phyloP scores from a whole-genome alignment of 2,888 invertebrate genomes.

The Tetragonula carbonaria region DNA sequence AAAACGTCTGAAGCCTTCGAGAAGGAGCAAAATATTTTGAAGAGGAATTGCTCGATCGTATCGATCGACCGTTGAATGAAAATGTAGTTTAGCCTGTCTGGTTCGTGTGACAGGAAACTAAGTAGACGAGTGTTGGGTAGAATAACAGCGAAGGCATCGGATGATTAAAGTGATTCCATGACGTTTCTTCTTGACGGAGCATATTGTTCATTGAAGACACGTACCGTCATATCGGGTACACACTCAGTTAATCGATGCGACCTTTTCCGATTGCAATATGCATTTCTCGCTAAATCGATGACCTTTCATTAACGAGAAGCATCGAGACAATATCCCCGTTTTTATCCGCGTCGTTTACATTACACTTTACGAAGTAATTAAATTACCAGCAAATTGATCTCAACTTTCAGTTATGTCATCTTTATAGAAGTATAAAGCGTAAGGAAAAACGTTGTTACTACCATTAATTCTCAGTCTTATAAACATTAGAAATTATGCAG shows the following conservation, averaged over 20 bases:
- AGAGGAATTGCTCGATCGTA: background rate
- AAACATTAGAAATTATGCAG: no score
- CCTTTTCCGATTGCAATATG: background rate
- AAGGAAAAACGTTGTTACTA: no score
- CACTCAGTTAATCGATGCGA: background rate
- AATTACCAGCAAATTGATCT: no score
- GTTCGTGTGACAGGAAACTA: background rate
- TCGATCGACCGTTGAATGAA: background rate
- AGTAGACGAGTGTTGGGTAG: background rate
- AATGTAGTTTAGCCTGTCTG: background rate
- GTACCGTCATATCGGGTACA: background rate
- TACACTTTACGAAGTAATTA: no score
- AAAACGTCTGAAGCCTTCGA: background rate
- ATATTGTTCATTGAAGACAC: background rate
- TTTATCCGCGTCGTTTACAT: background rate
- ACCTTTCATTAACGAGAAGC: background rate
- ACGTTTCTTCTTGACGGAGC: background rate
- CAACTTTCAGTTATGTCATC: no score
- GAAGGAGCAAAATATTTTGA: background rate
- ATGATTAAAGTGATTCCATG: background rate
- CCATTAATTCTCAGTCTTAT: no score
- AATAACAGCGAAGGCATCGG: background rate
- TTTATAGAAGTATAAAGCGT: no score
- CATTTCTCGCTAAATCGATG: background rate
- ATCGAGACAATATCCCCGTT: background rate